Conservation (phyloP, 2,113 vertebrate genomes). For the Gymnorhina tibicen region DNA sequence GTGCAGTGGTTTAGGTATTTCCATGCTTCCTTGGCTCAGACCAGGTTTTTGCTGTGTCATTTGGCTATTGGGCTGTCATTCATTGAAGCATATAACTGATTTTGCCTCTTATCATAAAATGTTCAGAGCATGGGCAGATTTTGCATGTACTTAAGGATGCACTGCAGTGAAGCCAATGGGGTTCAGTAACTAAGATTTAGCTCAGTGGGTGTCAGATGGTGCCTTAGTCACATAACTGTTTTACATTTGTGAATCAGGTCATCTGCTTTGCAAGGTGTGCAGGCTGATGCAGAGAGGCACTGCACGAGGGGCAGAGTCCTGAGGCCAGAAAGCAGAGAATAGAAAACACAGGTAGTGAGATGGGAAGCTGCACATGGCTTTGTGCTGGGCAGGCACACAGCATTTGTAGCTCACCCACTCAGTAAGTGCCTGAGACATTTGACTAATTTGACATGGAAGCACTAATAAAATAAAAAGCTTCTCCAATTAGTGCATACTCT, state of each 20-base stretch:
- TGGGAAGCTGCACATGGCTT: not conserved
- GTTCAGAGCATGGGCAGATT: fast-evolving
- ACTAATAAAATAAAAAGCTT: conserved; percentile 69
- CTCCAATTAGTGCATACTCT: conserved; percentile 60
- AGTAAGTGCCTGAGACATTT: conserved; percentile 23
- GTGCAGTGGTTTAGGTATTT: not conserved
- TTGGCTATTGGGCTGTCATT: not conserved
- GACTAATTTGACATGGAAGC: conserved; percentile 69
- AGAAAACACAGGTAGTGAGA: not conserved
- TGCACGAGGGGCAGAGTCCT: not conserved
- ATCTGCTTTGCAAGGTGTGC: not conserved
- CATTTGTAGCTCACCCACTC: not conserved
- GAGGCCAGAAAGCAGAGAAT: not conserved
- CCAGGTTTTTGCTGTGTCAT: not conserved
- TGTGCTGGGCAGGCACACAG: not conserved
- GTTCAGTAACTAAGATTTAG: not conserved
- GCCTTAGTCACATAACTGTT: not conserved
- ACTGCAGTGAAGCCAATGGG: not conserved
- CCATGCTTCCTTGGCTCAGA: not conserved
- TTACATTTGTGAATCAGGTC: not conserved
- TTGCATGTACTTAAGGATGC: not conserved
- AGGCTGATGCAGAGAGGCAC: not conserved
- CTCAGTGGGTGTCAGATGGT: not conserved
- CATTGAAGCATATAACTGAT: not conserved
- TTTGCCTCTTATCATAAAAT: not conserved